phyloP scores from a whole-genome alignment of 2,113 vertebrate genomes.

The Orycteropus afer region DNA sequence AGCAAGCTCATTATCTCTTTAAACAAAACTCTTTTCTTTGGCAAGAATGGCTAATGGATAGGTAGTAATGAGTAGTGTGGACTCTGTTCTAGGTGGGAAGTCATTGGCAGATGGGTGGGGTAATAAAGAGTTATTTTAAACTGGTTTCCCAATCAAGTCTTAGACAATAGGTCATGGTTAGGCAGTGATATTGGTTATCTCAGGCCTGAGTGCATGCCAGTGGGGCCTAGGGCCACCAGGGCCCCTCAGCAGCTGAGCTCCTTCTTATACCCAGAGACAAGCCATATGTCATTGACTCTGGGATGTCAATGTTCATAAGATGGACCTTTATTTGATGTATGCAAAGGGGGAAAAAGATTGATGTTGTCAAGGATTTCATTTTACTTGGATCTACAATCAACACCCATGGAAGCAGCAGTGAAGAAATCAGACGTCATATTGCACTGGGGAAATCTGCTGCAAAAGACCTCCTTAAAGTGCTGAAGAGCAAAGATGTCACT shows the following conservation, averaged over 20 bases:
- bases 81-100: background rate
- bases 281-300: background rate
- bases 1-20: background rate
- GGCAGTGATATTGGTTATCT: background rate
- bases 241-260: background rate
- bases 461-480: no score
- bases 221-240: background rate
- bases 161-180: background rate
- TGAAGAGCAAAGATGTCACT: no score
- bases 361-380: no score
- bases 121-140: background rate
- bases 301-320: background rate
- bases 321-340: background rate
- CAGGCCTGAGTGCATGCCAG: background rate
- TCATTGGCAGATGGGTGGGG: background rate
- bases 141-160: no score
- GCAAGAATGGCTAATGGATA: background rate
- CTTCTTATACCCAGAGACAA: background rate
- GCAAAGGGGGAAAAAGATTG: background rate
- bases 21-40: background rate
- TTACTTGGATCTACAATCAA: no score
- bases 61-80: background rate
- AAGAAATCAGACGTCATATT: no score
- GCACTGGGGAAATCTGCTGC: no score
- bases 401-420: no score